A percentile compares a stretch with the other conserved stretches of the same genome.
Conservation (phyloP, 2,888 invertebrate genomes). For the Eurois occulta region DNA sequence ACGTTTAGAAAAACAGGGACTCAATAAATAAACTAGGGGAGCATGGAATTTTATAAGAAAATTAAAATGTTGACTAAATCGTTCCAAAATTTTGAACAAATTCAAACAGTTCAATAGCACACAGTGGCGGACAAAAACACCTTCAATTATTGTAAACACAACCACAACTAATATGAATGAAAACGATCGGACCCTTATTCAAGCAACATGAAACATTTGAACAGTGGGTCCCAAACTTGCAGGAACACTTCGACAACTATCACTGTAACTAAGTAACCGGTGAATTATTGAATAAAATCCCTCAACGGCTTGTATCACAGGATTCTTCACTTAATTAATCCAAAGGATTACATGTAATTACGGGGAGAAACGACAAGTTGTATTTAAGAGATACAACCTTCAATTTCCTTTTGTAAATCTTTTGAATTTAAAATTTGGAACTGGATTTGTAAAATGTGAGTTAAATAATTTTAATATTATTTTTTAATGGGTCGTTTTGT, state of each 20-base stretch:
- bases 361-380: slow-evolving; percentile 16
- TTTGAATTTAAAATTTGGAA: slow-evolving; percentile 11
- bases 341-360: slow-evolving; percentile 15
- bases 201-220: slow-evolving; percentile 36
- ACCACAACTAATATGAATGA: not conserved
- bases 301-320: slow-evolving; percentile 51
- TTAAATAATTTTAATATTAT: slow-evolving; percentile 4
- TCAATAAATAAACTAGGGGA: no score
- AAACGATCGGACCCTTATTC: not conserved
- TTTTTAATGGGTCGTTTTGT: not conserved
- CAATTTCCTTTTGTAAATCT: slow-evolving; percentile 20
- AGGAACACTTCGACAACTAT: slow-evolving; percentile 46
- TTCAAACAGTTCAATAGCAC: no score
- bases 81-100: not conserved
- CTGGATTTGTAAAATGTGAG: slow-evolving; percentile 11
- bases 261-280: slow-evolving; percentile 45
- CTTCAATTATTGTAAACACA: not conserved
- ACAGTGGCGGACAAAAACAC: not conserved
- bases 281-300: slow-evolving; percentile 57
- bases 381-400: slow-evolving; percentile 11
- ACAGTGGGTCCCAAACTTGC: slow-evolving; percentile 41
- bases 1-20: no score
- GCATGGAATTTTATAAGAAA: not conserved
- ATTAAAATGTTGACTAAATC: not conserved
- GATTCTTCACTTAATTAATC: slow-evolving; percentile 61